Percentiles rank a stretch among this genome's conserved stretches.
Evolutionary conservation across 1,140 invertebrate species (phyloP).

Genomic region (Maniola jurtina): DNA sequence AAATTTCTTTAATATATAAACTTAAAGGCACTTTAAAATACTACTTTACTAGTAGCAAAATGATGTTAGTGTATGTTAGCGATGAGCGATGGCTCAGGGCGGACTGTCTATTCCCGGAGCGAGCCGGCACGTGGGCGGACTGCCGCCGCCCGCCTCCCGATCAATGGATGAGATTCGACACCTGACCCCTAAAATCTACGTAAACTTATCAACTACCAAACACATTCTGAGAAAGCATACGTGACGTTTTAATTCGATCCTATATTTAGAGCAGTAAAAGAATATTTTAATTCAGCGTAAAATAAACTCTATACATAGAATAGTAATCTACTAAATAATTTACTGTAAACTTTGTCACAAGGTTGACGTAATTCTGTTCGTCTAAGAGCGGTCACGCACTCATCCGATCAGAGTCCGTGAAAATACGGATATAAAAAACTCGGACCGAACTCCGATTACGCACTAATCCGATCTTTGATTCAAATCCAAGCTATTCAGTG

Average conservation of each 20-base stretch:
- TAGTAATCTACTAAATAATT: too few relatives aligned
- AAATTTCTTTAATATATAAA: slow-evolving; percentile 21
- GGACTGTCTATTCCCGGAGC: slow-evolving; percentile 70
- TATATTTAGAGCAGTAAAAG: not conserved
- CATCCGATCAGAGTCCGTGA: too few relatives aligned
- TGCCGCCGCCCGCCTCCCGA: slow-evolving; percentile 54
- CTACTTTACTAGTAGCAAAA: not conserved
- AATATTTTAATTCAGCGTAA: too few relatives aligned
- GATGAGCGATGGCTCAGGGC: slow-evolving; percentile 48
- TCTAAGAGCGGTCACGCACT: too few relatives aligned
- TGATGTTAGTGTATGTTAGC: slow-evolving; percentile 33
- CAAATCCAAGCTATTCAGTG: too few relatives aligned
- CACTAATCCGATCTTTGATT: too few relatives aligned
- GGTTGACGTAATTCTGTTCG: too few relatives aligned
- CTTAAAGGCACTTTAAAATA: slow-evolving; percentile 38
- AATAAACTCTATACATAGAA: too few relatives aligned
- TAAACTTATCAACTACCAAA: slow-evolving; percentile 20
- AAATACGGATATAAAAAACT: too few relatives aligned
- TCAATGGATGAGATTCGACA: slow-evolving; percentile 70
- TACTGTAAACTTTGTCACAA: too few relatives aligned
- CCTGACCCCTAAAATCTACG: slow-evolving; percentile 49
- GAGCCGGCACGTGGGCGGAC: slow-evolving; percentile 68
- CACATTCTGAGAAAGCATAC: not conserved
- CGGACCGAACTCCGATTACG: too few relatives aligned
- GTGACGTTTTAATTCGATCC: not conserved